phyloP scores from a whole-genome alignment of 1,140 invertebrate genomes.

The Drosophila ficusphila region DNA sequence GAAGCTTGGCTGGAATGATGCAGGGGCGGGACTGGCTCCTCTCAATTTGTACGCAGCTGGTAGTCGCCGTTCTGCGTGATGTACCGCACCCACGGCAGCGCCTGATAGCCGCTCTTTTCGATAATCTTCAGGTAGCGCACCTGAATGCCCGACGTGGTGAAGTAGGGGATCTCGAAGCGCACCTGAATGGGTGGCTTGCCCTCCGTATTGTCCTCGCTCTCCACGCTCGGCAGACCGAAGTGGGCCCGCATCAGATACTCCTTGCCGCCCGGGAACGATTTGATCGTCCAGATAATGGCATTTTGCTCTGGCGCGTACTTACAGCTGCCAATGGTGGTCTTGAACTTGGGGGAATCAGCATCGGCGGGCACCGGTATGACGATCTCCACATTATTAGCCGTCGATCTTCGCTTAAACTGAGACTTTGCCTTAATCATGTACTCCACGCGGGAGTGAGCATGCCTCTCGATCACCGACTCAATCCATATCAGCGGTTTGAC shows the following conservation, averaged over 20 bases:
- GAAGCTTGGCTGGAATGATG: constrained; percentile 76
- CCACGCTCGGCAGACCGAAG: constrained; percentile 99
- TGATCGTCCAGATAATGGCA: constrained; percentile 99
- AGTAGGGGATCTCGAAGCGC: constrained; percentile 99
- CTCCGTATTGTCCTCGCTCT: constrained; percentile 95
- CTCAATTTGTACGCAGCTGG: constrained; percentile 96
- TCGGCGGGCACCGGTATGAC: constrained; percentile 99
- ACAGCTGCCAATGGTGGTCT: constrained; percentile 98
- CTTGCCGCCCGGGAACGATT: constrained; percentile 99
- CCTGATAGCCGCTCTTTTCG: constrained; percentile 99
- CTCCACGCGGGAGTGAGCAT: constrained; percentile 98
- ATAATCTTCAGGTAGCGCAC: constrained; percentile 99
- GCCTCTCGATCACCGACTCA: constrained; percentile 99
- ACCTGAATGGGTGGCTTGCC: constrained; percentile 99
- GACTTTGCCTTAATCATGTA: constrained; percentile 99
- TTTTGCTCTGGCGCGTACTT: constrained; percentile 99
- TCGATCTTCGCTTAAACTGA: constrained; percentile 98
- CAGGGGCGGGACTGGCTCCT: constrained; percentile 10
- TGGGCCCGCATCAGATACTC: constrained; percentile 99
- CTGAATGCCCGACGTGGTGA: constrained; percentile 99
- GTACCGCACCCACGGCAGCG: constrained; percentile 99
- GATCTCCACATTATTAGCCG: constrained; percentile 99
- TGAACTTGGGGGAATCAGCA: constrained; percentile 99
- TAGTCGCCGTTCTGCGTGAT: constrained; percentile 99
- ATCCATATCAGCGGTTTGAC: constrained; percentile 99